Conservation (phyloP, 30 jellyfish, hydroid and myxozoan genomes). For the Haliclystus octoradiatus region DNA sequence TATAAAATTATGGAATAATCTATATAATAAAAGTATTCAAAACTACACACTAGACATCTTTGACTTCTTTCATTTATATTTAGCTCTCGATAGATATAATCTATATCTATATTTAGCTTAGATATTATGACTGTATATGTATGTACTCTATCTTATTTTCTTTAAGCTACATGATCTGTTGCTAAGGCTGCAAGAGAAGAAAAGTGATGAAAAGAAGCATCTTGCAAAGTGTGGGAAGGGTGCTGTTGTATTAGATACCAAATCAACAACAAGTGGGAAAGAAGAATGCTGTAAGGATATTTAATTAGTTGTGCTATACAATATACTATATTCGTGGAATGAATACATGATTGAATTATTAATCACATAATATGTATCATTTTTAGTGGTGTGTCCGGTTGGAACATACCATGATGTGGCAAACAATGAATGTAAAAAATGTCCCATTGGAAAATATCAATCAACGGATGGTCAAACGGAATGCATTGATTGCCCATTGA, state of each 20-base stretch:
- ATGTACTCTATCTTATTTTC: no score
- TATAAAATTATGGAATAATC: no score
- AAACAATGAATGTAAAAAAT: background rate
- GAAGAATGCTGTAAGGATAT: conserved; percentile 1
- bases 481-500: background rate
- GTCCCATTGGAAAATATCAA: background rate
- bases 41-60: no score
- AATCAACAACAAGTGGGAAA: background rate
- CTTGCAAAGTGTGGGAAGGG: background rate
- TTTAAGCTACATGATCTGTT: background rate
- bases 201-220: background rate
- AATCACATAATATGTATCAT: background rate
- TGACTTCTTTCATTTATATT: no score
- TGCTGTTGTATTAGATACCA: background rate
- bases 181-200: background rate
- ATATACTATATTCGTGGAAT: background rate
- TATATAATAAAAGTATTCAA: no score
- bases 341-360: no score
- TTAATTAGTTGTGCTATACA: background rate
- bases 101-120: no score
- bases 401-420: background rate
- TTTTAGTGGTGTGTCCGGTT: background rate
- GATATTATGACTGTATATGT: no score
- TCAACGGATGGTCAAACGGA: background rate
- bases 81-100: no score